Base-by-base conservation (phyloP, 2,888 invertebrate species). In the Mycalesis mineus region DNA sequence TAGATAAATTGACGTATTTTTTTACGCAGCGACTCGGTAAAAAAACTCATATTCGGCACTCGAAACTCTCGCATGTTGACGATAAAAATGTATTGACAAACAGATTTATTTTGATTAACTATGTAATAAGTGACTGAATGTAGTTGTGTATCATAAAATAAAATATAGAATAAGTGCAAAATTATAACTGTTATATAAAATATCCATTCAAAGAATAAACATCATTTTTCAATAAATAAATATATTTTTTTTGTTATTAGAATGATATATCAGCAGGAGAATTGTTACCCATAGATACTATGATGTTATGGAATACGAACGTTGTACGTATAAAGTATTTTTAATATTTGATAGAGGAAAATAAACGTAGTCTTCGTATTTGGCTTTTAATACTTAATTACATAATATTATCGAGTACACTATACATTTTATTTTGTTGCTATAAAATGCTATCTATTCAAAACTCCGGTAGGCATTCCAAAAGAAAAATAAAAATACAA, bases 371-470 rank as follows among this genome's bases (percentile, higher is more conserved):
- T 60, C 58, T 33, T 82, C 79, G 79, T 78, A 85, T 88, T 88
- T 88, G 87, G 87, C 85, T 88, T 89, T 89, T 89, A 88, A 88
- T 88, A 84, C 88, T 89, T 89, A 88, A 86, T 87, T 85, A 88
- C 82, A 88, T 85, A 82, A 85, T 87, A 82, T 86, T 87, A 87
- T 87, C 77, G 88, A 88, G 82, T 88, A 89, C 84, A 86, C 88
- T 88, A 88, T 88, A 88, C 88, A 88, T 86, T 85, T 85, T 66
- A 65, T 65, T 84, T 87, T 88, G 82, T 85, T 88, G 84, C 88
- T 89, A 89, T 88, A 88, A 89, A 89, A 89, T 88, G 88, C 89
- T 89, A 88, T 86, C 88, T 88, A 89, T 85, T 85, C 84, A 87
- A 84, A 87, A 87, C 82, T 85, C 80, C 82, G 82, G 87, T 88